A percentile compares a stretch with the other conserved stretches of the same genome.
These are phyloP conservation scores for Notarius quadriscutis DNA, from an alignment of 2,113 vertebrate genomes.

Conservation along the genomic window DNA sequence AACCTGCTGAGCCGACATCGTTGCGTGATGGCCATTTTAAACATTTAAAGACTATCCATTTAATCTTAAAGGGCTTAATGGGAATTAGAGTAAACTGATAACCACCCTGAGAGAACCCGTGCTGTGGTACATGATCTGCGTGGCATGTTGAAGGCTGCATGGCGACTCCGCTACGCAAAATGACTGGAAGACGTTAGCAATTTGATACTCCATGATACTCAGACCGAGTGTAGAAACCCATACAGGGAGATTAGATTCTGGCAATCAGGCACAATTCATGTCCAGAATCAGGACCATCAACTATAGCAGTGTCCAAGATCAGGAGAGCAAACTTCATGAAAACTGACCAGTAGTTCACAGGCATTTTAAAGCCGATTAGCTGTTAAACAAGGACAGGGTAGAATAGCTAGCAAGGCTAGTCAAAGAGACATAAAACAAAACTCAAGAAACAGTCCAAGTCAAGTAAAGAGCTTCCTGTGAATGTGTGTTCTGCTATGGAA, in stretches of 20 bases:
- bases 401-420: too few relatives aligned
- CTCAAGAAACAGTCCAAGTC: neutral
- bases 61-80: neutral
- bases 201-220: neutral
- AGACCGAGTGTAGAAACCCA: neutral
- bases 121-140: neutral
- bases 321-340: neutral
- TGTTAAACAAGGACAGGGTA: neutral
- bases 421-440: neutral
- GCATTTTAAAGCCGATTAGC: neutral
- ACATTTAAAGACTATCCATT: neutral
- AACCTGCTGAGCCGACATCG: neutral
- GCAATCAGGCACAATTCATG: neutral
- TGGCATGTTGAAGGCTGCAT: neutral
- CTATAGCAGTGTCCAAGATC: neutral
- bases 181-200: neutral
- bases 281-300: neutral
- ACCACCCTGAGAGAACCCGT: constrained; percentile 26
- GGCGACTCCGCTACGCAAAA: neutral
- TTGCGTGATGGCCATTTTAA: neutral
- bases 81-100: neutral
- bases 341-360: neutral
- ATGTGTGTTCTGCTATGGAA: neutral
- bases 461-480: neutral
- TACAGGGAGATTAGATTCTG: neutral